Conservation (phyloP, 1,140 invertebrate species). For the Bombus superbus region DNA sequence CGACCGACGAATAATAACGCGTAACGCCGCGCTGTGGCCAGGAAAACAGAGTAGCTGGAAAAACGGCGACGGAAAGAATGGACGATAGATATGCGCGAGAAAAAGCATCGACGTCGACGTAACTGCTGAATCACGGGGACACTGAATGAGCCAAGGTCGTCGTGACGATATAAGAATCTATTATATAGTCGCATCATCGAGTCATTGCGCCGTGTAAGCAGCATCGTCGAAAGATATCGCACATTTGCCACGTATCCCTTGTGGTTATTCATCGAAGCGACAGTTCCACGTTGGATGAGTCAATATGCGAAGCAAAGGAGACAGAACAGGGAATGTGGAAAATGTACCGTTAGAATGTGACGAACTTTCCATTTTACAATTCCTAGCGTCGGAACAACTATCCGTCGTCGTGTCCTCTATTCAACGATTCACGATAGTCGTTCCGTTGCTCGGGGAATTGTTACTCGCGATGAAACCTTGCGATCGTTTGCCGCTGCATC, state of each 20-base stretch:
- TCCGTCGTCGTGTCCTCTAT: no score
- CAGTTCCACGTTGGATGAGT: background rate
- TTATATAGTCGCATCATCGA: background rate
- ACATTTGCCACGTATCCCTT: background rate
- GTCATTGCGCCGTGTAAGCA: background rate
- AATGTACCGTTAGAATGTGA: no score
- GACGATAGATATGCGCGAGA: constrained; percentile 36
- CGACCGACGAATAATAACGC: constrained; percentile 52
- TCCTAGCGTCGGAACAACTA: no score
- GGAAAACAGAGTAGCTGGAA: constrained; percentile 1
- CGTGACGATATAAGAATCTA: constrained; percentile 54
- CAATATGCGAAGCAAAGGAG: background rate
- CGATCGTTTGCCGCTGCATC: constrained; percentile 34
- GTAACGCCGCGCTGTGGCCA: constrained; percentile 28
- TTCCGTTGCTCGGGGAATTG: background rate
- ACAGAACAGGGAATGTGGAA: background rate
- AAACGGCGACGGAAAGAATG: constrained; percentile 39
- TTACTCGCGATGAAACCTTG: background rate
- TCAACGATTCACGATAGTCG: background rate
- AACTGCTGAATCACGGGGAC: constrained; percentile 65
- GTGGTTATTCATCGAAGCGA: background rate
- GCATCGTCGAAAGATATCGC: background rate
- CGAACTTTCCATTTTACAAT: no score
- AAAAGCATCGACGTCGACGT: constrained; percentile 39
- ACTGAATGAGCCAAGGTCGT: constrained; percentile 60